phyloP scores from a whole-genome alignment of 2,888 invertebrate species.

The Lepetodrilus schrolli region DNA sequence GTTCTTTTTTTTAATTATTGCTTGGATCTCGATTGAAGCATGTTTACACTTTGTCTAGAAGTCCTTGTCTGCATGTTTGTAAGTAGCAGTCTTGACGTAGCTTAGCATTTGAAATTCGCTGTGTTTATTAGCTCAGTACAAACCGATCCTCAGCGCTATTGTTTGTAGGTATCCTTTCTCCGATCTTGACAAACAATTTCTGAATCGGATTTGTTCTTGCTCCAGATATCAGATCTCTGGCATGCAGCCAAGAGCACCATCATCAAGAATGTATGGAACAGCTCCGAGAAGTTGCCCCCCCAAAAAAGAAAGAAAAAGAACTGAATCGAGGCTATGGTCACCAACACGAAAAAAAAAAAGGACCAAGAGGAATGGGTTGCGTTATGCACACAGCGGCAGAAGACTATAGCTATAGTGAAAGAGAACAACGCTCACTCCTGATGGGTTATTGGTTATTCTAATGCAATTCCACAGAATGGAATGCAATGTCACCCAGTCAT shows the following conservation, averaged over 20 bases:
- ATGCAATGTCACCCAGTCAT: no score
- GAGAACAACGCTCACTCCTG: no score
- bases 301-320: no score
- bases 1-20: neutral
- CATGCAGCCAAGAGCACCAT: neutral
- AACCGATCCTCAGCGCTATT: neutral
- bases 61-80: neutral
- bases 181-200: neutral
- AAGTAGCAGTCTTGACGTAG: neutral
- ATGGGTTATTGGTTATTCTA: no score
- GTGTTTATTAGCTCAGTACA: neutral
- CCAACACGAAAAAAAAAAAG: no score
- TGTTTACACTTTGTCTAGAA: neutral
- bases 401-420: no score
- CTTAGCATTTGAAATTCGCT: neutral
- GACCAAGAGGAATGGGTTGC: no score
- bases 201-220: neutral
- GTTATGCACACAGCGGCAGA: no score
- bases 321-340: no score
- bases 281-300: no score
- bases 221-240: neutral
- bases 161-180: neutral
- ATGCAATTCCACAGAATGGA: no score
- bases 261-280: no score
- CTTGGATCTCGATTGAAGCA: neutral